Evolutionary conservation across 2,888 invertebrate genomes (phyloP).

Genomic region (Hoplodrina blanda): DNA sequence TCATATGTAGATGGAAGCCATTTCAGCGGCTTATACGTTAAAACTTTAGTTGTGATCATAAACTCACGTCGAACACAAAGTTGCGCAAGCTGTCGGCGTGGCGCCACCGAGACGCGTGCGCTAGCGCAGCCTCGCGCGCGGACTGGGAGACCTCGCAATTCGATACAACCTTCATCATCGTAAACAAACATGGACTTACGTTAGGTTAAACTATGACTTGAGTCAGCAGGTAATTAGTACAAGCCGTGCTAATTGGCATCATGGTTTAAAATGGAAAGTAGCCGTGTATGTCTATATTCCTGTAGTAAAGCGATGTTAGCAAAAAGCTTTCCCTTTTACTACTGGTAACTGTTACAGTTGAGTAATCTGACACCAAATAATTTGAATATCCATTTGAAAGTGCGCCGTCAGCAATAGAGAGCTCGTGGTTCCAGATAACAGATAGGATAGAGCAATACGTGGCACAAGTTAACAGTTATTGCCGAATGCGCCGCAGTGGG

Average conservation of each 20-base stretch:
- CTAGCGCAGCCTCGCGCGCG: slow-evolving; percentile 88
- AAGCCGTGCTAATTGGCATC: slow-evolving; percentile 63
- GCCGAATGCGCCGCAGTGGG: slow-evolving; percentile 73
- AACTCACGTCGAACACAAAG: slow-evolving; percentile 77
- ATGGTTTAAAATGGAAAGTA: slow-evolving; percentile 62
- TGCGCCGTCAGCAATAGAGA: slow-evolving; percentile 57
- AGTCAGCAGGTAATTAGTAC: slow-evolving; percentile 65
- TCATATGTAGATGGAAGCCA: slow-evolving; percentile 75
- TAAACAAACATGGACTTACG: slow-evolving; percentile 87
- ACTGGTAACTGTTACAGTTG: slow-evolving; percentile 26
- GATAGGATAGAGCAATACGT: slow-evolving; percentile 75
- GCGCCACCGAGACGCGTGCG: slow-evolving; percentile 90
- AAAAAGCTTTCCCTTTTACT: slow-evolving; percentile 54
- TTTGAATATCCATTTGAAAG: slow-evolving; percentile 55
- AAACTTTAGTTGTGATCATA: slow-evolving; percentile 80
- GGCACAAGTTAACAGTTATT: slow-evolving; percentile 86
- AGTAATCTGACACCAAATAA: slow-evolving; percentile 48
- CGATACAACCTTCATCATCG: slow-evolving; percentile 89
- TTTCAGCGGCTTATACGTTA: slow-evolving; percentile 76
- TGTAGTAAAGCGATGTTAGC: slow-evolving; percentile 28
- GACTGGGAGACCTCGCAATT: slow-evolving; percentile 89
- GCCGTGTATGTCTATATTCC: slow-evolving; percentile 34
- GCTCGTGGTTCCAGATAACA: slow-evolving; percentile 65
- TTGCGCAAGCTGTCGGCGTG: slow-evolving; percentile 85
- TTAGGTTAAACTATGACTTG: slow-evolving; percentile 76